These are phyloP conservation scores for Scaptomyza reducta DNA, from an alignment of 2,888 invertebrate species.

Conservation along the genomic window DNA sequence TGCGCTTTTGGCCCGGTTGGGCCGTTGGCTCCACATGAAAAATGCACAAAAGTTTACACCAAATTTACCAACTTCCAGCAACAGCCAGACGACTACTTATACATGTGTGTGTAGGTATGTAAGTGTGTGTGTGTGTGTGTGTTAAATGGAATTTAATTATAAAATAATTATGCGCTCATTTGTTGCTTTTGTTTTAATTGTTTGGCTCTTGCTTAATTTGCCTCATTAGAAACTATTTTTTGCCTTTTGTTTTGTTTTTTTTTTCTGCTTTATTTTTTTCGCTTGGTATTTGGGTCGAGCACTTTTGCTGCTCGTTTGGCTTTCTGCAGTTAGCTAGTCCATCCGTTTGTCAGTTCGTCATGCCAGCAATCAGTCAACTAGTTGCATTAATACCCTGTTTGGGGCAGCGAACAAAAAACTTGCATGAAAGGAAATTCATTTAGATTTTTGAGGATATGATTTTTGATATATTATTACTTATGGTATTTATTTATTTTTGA, in stretches of 20 bases:
- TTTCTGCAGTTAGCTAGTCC: conserved; percentile 28
- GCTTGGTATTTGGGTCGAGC: conserved; percentile 60
- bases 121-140: conserved; percentile 19
- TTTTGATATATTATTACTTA: not conserved
- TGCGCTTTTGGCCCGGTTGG: conserved; percentile 50
- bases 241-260: conserved; percentile 18
- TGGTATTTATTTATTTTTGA: conserved; percentile 6
- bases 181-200: conserved; percentile 74
- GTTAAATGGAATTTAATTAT: conserved; percentile 78
- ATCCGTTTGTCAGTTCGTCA: conserved; percentile 44
- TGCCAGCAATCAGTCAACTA: conserved; percentile 30
- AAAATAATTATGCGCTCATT: conserved; percentile 80
- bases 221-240: conserved; percentile 70
- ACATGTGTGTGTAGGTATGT: conserved; percentile 10
- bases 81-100: conserved; percentile 6
- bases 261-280: conserved; percentile 17
- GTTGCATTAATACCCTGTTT: conserved; percentile 21
- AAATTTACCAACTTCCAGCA: conserved; percentile 43
- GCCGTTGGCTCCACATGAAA: conserved; percentile 38
- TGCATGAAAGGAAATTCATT: not conserved
- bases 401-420: too few species aligned
- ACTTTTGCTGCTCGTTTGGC: conserved; percentile 45
- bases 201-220: conserved; percentile 76
- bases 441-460: not conserved
- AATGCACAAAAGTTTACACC: conserved; percentile 57